Conservation (phyloP, 2,113 vertebrate species). For the Megaceryle torquata region DNA sequence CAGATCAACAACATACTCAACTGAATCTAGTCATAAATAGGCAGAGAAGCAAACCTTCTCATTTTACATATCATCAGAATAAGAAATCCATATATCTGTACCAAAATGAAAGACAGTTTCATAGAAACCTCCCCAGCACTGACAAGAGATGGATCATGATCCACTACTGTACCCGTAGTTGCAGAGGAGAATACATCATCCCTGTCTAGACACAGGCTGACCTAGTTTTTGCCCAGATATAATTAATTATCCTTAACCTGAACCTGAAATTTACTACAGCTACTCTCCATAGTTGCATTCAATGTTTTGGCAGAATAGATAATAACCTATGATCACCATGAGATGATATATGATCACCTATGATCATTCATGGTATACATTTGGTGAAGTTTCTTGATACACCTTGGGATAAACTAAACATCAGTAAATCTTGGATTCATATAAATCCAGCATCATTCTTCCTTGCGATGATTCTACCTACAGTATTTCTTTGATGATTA, state of each 20-base stretch:
- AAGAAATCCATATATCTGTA: neutral
- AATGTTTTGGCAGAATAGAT: neutral
- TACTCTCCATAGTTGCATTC: neutral
- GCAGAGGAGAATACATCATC: neutral
- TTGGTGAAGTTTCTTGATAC: neutral
- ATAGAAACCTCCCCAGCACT: neutral
- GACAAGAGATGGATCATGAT: neutral
- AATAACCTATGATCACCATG: neutral
- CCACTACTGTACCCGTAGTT: neutral
- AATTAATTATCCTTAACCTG: neutral
- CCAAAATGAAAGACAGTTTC: neutral
- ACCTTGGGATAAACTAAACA: neutral
- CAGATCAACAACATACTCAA: neutral
- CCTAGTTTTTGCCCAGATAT: neutral
- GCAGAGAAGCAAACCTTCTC: neutral
- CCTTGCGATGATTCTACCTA: neutral
- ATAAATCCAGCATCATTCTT: neutral
- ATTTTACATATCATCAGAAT: neutral
- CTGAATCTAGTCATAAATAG: neutral
- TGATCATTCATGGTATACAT: neutral
- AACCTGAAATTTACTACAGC: neutral
- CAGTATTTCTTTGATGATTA: neutral
- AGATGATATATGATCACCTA: neutral
- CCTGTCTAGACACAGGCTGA: neutral
- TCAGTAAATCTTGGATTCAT: neutral